Conservation (phyloP, 2,797 vertebrate genomes). For the Periophthalmus magnuspinnatus region DNA sequence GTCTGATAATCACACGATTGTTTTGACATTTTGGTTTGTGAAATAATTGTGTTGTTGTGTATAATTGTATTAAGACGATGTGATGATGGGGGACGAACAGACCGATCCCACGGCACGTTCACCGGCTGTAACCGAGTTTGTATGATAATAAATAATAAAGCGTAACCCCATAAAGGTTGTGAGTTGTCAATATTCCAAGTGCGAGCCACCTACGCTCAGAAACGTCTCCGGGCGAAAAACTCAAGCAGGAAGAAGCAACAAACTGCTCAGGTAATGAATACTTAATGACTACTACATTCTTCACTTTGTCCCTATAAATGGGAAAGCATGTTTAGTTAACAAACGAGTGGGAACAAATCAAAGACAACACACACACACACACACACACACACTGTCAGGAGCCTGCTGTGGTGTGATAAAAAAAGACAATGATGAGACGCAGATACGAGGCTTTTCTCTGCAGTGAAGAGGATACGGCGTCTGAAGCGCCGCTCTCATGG, state of each 20-base stretch:
- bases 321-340: conserved; percentile 67
- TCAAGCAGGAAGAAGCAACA: conserved; percentile 58
- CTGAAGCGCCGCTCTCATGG: conserved; percentile 55
- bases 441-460: conserved; percentile 45
- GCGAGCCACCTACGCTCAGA: conserved; percentile 36
- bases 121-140: conserved; percentile 17
- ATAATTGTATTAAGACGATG: not conserved
- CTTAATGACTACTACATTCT: conserved; percentile 71
- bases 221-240: conserved; percentile 54
- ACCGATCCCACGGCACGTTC: conserved; percentile 13
- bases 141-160: conserved; percentile 38
- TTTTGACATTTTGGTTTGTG: conserved; percentile 4
- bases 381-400: conserved; percentile 58
- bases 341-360: conserved; percentile 58
- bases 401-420: conserved; percentile 71
- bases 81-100: conserved; percentile 17
- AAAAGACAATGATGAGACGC: conserved; percentile 55
- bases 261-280: conserved; percentile 68
- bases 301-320: conserved; percentile 69
- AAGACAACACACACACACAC: conserved; percentile 51
- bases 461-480: conserved; percentile 54
- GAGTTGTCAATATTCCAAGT: conserved; percentile 54
- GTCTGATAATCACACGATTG: not conserved
- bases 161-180: conserved; percentile 16
- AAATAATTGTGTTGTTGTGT: not conserved